A percentile compares a stretch with the other conserved stretches of the same genome.
Conservation (phyloP, 2,113 vertebrate genomes). For the Silurus meridionalis region DNA sequence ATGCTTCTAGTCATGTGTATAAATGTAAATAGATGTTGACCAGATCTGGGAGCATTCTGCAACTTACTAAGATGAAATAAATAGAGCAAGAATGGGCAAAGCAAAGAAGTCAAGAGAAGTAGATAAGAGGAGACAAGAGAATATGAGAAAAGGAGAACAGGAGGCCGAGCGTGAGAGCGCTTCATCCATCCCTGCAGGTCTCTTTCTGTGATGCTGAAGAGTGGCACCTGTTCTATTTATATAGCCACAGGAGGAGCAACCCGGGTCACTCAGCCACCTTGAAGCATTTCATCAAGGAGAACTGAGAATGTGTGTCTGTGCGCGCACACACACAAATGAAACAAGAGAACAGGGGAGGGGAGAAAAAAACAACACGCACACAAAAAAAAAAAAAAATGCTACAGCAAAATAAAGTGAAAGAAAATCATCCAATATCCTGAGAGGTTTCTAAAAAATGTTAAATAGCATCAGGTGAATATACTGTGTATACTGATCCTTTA, state of each 20-base stretch:
- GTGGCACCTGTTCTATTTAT: slow-evolving; percentile 52
- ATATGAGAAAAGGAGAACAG: slow-evolving; percentile 8
- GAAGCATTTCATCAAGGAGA: slow-evolving; percentile 47
- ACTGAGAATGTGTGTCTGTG: slow-evolving; percentile 25
- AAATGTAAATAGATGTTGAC: neutral
- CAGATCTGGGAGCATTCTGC: neutral
- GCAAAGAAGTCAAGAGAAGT: neutral
- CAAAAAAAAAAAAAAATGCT: neutral
- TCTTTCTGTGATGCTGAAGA: slow-evolving; percentile 38
- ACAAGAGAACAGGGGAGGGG: too few relatives aligned
- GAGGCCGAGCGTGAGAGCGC: neutral
- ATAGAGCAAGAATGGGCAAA: neutral
- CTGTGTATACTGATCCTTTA: too few relatives aligned
- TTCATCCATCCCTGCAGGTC: slow-evolving; percentile 42
- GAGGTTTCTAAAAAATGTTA: neutral
- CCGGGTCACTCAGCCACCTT: slow-evolving; percentile 40
- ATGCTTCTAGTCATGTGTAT: neutral
- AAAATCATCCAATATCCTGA: neutral
- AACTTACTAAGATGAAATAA: neutral
- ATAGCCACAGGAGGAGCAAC: slow-evolving; percentile 43
- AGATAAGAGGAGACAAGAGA: neutral
- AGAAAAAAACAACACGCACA: neutral
- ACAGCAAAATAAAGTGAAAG: neutral
- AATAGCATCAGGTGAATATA: neutral
- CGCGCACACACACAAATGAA: neutral